Evolutionary conservation across 2,888 invertebrate species (phyloP), one percentile per base, ranked within the genome.

Genomic region (Hedychridium roseum): DNA sequence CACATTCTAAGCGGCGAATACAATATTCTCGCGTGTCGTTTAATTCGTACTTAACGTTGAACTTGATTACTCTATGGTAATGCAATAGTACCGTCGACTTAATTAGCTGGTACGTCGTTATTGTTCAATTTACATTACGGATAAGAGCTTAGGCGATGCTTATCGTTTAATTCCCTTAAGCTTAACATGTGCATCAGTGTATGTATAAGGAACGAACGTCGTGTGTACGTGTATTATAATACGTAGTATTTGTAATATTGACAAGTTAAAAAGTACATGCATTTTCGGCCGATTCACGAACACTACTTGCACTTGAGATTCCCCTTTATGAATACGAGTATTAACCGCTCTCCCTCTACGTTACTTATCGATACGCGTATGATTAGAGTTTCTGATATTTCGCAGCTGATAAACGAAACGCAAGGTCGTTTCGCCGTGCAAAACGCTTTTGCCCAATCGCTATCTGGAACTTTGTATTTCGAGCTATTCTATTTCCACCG

Each of bases 271-370:
- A 58, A 59, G 45, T 51, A 39, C 12, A 47, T 45, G 20, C 31
- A 14, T 59, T 67, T 63, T 70, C 66, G 68, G 70, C 70, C 73
- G 72, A 69, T 72, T 68, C 66, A 62, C 63, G 70, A 71, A 71
- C 68, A 67, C 71, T 71, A 71, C 70, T 70, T 71, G 71, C 67
- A 48, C 64, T 45, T 59, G 54, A 55, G 45, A 41, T 55, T n/a
- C n/a, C n/a, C 32, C 23, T 45, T 41, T 44, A 44, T 20, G 12
- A n/a, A n/a, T n/a, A n/a, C 42, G 37, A 30, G 34, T 45, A 53
- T 43, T 50, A 43, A 38, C 20, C 39, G 27, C 42, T 43, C 34
- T 32, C 9, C 9, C 23, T 9, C 5, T 6, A 23, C 9, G 23
- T 23, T n/a, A n/a, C n/a, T n/a, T n/a, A n/a, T n/a, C n/a, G n/a